Base-by-base conservation (phyloP, 2,113 vertebrate genomes). In the Nymphicus hollandicus region DNA sequence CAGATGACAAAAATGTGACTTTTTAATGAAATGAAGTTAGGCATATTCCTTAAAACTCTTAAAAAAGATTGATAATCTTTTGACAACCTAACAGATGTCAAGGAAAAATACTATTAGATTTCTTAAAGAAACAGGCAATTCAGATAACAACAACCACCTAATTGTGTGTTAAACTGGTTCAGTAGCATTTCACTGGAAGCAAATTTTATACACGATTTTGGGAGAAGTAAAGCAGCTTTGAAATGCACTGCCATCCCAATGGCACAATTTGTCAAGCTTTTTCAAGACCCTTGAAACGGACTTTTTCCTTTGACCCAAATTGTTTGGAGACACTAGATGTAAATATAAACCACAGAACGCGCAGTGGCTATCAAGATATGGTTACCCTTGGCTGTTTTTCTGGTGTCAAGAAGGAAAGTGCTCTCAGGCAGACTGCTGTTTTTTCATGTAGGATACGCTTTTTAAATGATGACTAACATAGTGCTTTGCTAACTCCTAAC, bases 371-470 rank as follows among this genome's bases (percentile, higher is more conserved):
- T 18, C 17, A 22, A 29, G 72, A 61, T 37, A 41, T 5, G 13
- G 22, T 25, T 43, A 9, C 18, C 41, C 29, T 33, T 19, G 33
- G n/a, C 25, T 17, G 9, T 17, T 52, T 43, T 64, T 43, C 44
- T 53, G 44, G 12, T 24, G 24, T 10, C 49, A 8, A 29, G 15
- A 37, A 7, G 13, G 43, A 47, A 17, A 39, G n/a, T 3, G 33
- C 43, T 39, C n/a, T 52, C 33, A 29, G 55, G 15, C 63, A 69
- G 41, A n/a, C 53, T 12, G 29, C 19, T 44, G 29, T 1, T 47
- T 58, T 47, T 27, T 46, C 65, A 17, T 0, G 25, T 14, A 68
- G 25, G 39, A 43, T 25, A 8, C 0, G 1, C 33, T 79, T 61
- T 88, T 41, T 3, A 61, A 76, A 58, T 11, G 33, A 20, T 22